phyloP scores from a whole-genome alignment of 2,113 vertebrate genomes.

The Microcebus murinus region DNA sequence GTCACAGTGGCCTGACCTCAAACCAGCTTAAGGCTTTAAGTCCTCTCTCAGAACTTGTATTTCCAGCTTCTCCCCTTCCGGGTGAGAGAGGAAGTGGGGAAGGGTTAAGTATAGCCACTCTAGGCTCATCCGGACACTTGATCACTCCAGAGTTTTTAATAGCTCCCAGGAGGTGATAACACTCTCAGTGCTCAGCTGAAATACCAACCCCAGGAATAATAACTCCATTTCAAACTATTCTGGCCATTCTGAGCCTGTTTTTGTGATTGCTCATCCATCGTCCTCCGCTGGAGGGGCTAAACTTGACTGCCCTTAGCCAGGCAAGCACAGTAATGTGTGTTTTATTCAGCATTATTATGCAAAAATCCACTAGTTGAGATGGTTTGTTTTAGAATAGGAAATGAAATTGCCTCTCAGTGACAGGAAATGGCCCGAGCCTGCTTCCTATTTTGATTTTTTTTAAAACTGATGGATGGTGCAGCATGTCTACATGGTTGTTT shows the following conservation, averaged over 20 bases:
- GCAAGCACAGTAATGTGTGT: conserved; percentile 73
- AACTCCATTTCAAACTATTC: conserved; percentile 13
- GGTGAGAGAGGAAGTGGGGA: conserved; percentile 2
- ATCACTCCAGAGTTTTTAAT: not conserved
- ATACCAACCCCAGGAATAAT: conserved; percentile 7
- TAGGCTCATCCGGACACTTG: not conserved
- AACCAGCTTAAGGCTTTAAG: conserved; percentile 19
- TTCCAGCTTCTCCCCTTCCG: conserved; percentile 37
- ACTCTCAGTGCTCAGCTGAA: conserved; percentile 21
- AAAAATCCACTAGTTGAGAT: conserved; percentile 66
- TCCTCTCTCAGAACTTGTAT: conserved; percentile 40
- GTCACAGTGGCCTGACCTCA: conserved; percentile 21
- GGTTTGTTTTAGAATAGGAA: conserved; percentile 71
- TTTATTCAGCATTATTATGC: conserved; percentile 79
- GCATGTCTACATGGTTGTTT: conserved; percentile 90
- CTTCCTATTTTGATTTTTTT: conserved; percentile 83
- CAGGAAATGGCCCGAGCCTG: conserved; percentile 87
- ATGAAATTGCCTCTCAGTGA: conserved; percentile 86
- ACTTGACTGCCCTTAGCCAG: conserved; percentile 38
- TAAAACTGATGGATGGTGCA: conserved; percentile 88
- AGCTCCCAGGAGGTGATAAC: not conserved
- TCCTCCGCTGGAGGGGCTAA: conserved; percentile 55
- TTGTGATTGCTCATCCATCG: conserved; percentile 33
- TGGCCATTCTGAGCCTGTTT: conserved; percentile 40
- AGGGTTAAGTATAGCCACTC: not conserved